Evolutionary conservation across 2,797 vertebrate species (phyloP).

Genomic region (Gouania willdenowi): DNA sequence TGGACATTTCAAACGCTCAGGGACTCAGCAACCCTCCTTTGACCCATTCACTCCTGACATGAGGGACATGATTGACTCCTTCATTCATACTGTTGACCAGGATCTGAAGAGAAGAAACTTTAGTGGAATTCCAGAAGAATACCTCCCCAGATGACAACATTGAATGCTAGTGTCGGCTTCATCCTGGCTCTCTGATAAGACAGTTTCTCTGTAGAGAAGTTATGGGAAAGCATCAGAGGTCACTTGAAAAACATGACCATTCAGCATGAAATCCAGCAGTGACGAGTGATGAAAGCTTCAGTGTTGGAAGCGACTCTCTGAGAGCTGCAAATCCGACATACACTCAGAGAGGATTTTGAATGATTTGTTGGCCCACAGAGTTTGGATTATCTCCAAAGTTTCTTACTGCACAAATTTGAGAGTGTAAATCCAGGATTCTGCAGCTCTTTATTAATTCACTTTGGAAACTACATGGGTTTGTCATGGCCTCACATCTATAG

Average conservation of each 20-base stretch:
- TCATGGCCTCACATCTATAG: conserved; percentile 3
- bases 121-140: conserved; percentile 85
- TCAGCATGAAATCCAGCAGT: conserved; percentile 8
- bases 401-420: conserved; percentile 24
- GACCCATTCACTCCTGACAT: conserved; percentile 91
- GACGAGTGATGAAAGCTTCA: conserved; percentile 13
- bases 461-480: conserved; percentile 24
- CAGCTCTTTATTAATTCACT: conserved; percentile 20
- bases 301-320: conserved; percentile 7
- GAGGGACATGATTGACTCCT: conserved; percentile 83
- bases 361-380: conserved; percentile 24
- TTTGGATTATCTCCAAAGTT: conserved; percentile 30
- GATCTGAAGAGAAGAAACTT: conserved; percentile 86
- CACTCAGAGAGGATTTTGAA: conserved; percentile 33
- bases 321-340: conserved; percentile 20
- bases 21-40: conserved; percentile 69
- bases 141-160: conserved; percentile 87
- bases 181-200: conserved; percentile 13
- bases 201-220: conserved; percentile 13
- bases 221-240: conserved; percentile 5
- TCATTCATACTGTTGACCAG: conserved; percentile 84
- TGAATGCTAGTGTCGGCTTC: conserved; percentile 18
- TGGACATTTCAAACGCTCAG: conserved; percentile 87
- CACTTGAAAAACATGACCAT: conserved; percentile 12
- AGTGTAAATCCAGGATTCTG: conserved; percentile 16